Percentiles rank a stretch among this genome's conserved stretches.
Conservation (phyloP, 2,113 vertebrate species). For the Tachycineta bicolor region DNA sequence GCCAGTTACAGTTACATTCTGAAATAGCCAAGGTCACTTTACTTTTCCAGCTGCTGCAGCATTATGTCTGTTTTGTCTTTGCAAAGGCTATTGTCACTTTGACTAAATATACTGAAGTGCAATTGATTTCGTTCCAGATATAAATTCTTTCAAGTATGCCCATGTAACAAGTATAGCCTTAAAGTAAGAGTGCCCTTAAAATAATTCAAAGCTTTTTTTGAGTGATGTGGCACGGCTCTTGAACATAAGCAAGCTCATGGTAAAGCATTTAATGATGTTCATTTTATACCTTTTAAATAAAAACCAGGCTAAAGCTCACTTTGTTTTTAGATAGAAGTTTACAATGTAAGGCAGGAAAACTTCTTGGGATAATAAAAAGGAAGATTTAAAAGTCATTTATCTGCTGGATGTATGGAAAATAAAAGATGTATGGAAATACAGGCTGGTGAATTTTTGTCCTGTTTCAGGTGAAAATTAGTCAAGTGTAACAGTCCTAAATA, state of each 20-base stretch:
- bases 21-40: accelerated
- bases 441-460: not conserved
- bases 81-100: not conserved
- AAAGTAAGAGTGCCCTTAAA: not conserved
- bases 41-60: not conserved
- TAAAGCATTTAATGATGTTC: not conserved
- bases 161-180: not conserved
- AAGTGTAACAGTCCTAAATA: not conserved
- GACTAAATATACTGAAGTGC: not conserved
- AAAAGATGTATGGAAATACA: not conserved
- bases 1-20: not conserved
- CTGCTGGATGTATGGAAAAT: not conserved
- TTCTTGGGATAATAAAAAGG: not conserved
- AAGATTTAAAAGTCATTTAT: not conserved
- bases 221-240: not conserved
- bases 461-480: not conserved
- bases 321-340: not conserved
- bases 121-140: not conserved
- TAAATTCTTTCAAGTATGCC: not conserved
- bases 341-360: not conserved
- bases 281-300: not conserved
- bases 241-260: not conserved
- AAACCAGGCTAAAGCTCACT: not conserved
- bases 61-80: not conserved
- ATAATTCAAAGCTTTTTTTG: not conserved